A percentile compares a stretch with the other conserved stretches of the same genome.
These are phyloP conservation scores for Mellilla xanthometata DNA, from an alignment of 2,888 invertebrate species.

Conservation along the genomic window DNA sequence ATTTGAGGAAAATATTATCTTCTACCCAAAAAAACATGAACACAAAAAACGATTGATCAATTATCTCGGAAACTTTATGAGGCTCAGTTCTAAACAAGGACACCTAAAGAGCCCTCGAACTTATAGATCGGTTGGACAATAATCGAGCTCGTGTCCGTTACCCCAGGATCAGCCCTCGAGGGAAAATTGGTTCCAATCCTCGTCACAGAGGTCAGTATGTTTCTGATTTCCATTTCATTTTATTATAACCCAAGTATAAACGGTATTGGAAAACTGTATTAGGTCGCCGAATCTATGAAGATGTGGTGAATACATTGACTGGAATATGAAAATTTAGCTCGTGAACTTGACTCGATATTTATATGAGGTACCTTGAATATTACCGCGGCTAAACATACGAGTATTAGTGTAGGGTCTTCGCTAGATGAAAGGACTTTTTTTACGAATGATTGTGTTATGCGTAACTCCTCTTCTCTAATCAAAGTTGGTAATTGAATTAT, in stretches of 20 bases:
- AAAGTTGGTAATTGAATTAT: too few species aligned
- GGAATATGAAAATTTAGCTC: slow-evolving; percentile 25
- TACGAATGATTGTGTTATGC: too few species aligned
- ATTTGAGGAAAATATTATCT: too few species aligned
- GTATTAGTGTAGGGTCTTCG: too few species aligned
- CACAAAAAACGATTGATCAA: slow-evolving; percentile 2
- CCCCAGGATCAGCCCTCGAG: slow-evolving; percentile 34
- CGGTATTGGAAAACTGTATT: slow-evolving; percentile 47
- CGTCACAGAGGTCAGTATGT: slow-evolving; percentile 54
- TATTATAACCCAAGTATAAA: slow-evolving; percentile 49
- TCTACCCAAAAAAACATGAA: too few species aligned
- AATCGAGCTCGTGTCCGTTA: slow-evolving; percentile 42
- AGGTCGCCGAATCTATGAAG: slow-evolving; percentile 34
- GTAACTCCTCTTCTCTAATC: too few species aligned
- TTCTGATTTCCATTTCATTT: slow-evolving; percentile 60
- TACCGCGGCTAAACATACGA: too few species aligned
- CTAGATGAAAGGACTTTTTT: too few species aligned
- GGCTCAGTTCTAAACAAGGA: neutral
- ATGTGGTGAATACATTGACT: slow-evolving; percentile 32
- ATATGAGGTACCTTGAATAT: too few species aligned
- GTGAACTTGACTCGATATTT: too few species aligned
- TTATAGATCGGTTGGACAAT: slow-evolving; percentile 34
- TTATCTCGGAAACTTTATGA: neutral
- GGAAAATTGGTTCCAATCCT: slow-evolving; percentile 52
- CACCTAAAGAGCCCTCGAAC: slow-evolving; percentile 12